These are phyloP conservation scores for Microctenopoma stevenorrisi DNA, from an alignment of 2,797 vertebrate species.

Conservation along the genomic window DNA sequence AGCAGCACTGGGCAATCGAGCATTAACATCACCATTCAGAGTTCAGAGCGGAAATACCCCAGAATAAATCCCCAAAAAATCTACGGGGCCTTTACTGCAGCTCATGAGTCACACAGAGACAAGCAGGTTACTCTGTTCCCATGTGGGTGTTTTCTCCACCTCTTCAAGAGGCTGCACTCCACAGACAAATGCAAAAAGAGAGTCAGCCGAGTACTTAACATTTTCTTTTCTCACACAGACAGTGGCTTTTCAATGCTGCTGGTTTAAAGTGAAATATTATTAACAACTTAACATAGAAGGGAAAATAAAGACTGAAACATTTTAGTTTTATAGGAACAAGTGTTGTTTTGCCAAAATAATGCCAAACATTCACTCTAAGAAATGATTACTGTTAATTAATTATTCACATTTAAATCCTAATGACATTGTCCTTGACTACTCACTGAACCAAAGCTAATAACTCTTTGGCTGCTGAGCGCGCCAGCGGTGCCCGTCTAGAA, in stretches of 20 bases:
- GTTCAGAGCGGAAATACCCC: slow-evolving; percentile 47
- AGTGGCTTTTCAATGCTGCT: not conserved
- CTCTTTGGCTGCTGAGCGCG: not conserved
- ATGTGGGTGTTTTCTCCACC: slow-evolving; percentile 23
- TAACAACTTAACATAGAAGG: not conserved
- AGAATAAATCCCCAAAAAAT: slow-evolving; percentile 30
- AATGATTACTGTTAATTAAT: not conserved
- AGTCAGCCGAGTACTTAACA: not conserved
- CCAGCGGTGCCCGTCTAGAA: slow-evolving; percentile 42
- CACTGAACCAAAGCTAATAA: slow-evolving; percentile 28
- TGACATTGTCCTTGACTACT: slow-evolving; percentile 47
- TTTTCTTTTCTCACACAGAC: not conserved
- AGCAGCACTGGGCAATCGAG: slow-evolving; percentile 31
- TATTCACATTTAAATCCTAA: slow-evolving; percentile 41
- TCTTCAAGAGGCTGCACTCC: not conserved
- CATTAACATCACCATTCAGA: slow-evolving; percentile 12
- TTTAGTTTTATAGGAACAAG: too few relatives aligned
- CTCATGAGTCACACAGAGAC: slow-evolving; percentile 38
- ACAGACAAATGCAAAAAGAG: slow-evolving; percentile 9
- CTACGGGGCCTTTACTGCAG: slow-evolving; percentile 12
- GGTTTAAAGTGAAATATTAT: too few relatives aligned
- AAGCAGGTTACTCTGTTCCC: slow-evolving; percentile 31
- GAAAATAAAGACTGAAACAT: too few relatives aligned
- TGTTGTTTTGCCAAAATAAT: too few relatives aligned
- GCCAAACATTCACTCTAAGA: not conserved